Evolutionary conservation across 37 sponge, comb jelly and placozoan species (phyloP), one percentile per base, ranked within the genome.

Genomic region (Crambe crambe): DNA sequence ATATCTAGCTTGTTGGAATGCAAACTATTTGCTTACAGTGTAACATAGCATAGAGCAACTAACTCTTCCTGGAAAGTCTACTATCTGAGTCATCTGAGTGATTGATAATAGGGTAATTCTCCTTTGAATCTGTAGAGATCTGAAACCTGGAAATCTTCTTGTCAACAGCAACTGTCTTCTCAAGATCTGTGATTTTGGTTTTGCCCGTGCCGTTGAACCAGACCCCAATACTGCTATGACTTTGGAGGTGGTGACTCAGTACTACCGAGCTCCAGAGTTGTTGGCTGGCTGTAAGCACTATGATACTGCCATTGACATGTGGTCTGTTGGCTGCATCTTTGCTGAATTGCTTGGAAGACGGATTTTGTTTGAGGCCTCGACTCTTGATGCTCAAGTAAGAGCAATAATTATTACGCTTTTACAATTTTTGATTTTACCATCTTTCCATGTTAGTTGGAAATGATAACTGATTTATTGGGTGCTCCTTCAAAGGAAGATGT

Each of bases 101-200:
- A n/a, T n/a, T n/a, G n/a, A n/a, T n/a, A n/a, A n/a, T n/a, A n/a
- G n/a, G n/a, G n/a, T n/a, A n/a, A n/a, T 36, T 42, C 6, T 42
- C 29, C 37, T 39, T 72, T 43, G 3, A 30, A 29, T 6, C 10
- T 26, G 2, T 58, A 78, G 95, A 41, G 95, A 95, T 56, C 65
- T 95, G 65, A 95, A 95, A 61, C 95, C 95, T 58, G 95, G 95
- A 36, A 95, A 95, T 38, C 56, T 95, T 6, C 72, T 95, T 10
- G 95, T 95, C 27, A 91, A 95, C 75, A 89, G 89, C 62, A 88
- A 92, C 83, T 91, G 89, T 58, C 81, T 70, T 18, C 74, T 95
- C 21, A 87, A 89, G 77, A 94, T 94, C 61, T 95, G 95, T 82
- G 95, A 95, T 66, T 95, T 95, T 82, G 95, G 95, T 12, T 95